A percentile compares a stretch with the other conserved stretches of the same genome.
Evolutionary conservation across 2,888 invertebrate genomes (phyloP).

Genomic region (Eugnorisma glareosa): DNA sequence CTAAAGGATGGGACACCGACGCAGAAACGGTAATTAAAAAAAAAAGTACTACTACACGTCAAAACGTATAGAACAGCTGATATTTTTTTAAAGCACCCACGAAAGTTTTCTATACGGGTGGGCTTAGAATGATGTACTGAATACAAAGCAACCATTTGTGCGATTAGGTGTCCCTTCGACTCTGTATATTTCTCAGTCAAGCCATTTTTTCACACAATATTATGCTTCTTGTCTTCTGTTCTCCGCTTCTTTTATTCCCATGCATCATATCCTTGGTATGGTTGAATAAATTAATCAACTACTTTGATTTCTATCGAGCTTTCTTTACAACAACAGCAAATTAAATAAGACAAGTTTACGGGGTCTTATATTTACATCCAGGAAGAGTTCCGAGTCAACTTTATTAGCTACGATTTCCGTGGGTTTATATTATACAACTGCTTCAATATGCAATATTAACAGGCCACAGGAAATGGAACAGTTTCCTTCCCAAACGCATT

Average conservation of each 20-base stretch:
- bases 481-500: conserved; percentile 23
- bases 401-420: neutral
- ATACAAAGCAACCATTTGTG: no score
- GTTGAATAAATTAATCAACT: neutral
- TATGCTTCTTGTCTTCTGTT: neutral
- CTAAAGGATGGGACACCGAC: no score
- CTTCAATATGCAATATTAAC: neutral
- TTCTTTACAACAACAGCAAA: neutral
- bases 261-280: neutral
- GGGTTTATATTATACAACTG: neutral
- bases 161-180: no score
- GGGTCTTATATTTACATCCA: neutral
- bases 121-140: no score
- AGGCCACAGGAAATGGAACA: neutral
- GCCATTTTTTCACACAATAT: no score
- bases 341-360: neutral
- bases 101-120: no score
- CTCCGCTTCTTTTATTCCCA: neutral
- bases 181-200: no score
- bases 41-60: no score
- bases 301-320: neutral
- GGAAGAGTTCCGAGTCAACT: neutral
- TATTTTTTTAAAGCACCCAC: no score
- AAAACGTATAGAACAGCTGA: no score
- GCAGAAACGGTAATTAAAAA: no score